These are phyloP conservation scores for Dorcus hopei DNA, from an alignment of 2,888 invertebrate species.

Conservation along the genomic window DNA sequence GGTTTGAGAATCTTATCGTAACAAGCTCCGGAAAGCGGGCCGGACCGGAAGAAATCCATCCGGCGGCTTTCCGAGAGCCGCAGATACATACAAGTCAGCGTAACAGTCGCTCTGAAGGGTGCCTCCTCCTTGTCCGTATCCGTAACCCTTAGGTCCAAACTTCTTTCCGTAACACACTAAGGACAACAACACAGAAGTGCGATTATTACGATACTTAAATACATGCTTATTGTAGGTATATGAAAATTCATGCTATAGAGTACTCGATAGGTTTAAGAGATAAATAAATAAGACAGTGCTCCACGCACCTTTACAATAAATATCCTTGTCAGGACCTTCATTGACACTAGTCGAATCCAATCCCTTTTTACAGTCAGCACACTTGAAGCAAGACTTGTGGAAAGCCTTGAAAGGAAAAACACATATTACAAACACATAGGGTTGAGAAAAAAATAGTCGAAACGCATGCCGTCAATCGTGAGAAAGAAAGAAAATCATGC, in stretches of 20 bases:
- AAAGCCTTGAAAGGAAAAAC: constrained; percentile 65
- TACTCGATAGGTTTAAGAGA: no score
- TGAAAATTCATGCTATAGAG: no score
- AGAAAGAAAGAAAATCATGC: background rate
- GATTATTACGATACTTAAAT: background rate
- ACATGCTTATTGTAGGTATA: no score
- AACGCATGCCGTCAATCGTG: background rate
- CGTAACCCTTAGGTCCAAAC: constrained; percentile 97
- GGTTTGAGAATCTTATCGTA: background rate
- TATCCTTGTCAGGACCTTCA: constrained; percentile 92
- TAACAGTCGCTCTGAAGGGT: constrained; percentile 87
- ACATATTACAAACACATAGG: background rate
- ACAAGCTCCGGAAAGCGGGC: background rate
- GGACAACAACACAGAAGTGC: constrained; percentile 27
- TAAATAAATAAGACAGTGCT: constrained; percentile 22
- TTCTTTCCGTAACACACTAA: constrained; percentile 94
- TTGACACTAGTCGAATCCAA: constrained; percentile 90
- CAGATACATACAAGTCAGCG: constrained; percentile 71
- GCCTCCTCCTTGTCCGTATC: constrained; percentile 95
- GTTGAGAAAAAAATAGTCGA: constrained; percentile 4
- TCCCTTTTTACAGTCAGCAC: constrained; percentile 80
- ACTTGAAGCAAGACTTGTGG: constrained; percentile 94
- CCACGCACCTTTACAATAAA: constrained; percentile 90
- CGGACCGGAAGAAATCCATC: background rate
- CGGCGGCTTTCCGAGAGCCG: background rate